Base-by-base conservation (phyloP, 1,140 invertebrate species). In the Orius laevigatus region DNA sequence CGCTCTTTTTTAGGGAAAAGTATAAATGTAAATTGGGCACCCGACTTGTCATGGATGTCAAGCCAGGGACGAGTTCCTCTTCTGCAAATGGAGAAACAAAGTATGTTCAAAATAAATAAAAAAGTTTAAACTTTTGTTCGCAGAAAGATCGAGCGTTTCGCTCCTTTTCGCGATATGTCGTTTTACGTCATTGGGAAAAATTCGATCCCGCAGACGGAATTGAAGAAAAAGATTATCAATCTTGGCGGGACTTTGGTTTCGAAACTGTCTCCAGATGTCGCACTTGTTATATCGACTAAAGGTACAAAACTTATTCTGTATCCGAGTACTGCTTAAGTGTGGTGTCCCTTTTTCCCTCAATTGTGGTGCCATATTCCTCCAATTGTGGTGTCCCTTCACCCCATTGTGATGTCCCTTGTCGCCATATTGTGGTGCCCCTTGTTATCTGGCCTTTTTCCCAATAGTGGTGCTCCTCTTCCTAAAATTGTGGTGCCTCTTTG, bases 131-230 rank as follows among this genome's bases (percentile, higher is more conserved):
- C 18, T 3, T 34, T 48, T 48, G 10, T 5, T 34, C 19, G 5
- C 31, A n/a, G 33, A 34, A 49, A 49, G 34, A 51, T 56, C 46
- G 53, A 48, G 5, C 52, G 56, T 11, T 43, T 48, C 45, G 73
- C 74, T 25, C 78, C 88, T 6, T 63, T 94, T 19, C 78, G 81
- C 57, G 76, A 84, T 52, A 74, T 92, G 62, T 74, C 79, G 57
- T 87, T 93, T 66, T 75, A 79, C n/a, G 60, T 87, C 16, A 61
- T 77, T 49, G 81, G 81, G 2, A 73, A 73, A 51, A 64, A 72
- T 2, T 63, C 63, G 54, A 70, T 66, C 25, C 56, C 62, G 9
- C 81, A 81, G 59, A 72, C 76, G 2, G 66, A 71, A 2, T 46
- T 88, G 0, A 86, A 79, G 55, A 72, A 69, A 18, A 67, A 73